Evolutionary conservation across 92 coral and sea anemone genomes (phyloP), one percentile per base, ranked within the genome.

Genomic region (Metridium senile): DNA sequence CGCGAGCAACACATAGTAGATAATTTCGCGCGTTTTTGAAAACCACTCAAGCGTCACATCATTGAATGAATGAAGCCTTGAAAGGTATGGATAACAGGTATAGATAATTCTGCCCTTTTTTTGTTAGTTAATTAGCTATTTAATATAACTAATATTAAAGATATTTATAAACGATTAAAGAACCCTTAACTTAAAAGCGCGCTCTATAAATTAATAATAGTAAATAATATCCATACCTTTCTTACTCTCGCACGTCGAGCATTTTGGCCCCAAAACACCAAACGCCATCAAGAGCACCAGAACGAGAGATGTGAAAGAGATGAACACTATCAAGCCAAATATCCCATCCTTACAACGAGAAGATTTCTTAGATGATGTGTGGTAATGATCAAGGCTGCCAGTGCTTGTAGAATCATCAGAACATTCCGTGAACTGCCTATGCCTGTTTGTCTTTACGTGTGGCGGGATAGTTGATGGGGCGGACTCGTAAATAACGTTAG

Each of bases 401-500:
- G 64, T 30, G 27, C 64, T 52, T 7, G 19, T 63, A 10, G 81
- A 29, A 16, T 33, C 76, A 23, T 78, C 83, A 31, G 83, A 78
- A 27, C 83, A 53, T 33, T 78, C 83, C 1, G 83, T 78, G 25
- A 66, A 29, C 49, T 78, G 83, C 8, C 83, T 21, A 0, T 66
- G 23, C 51, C 83, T 27, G 10, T 56, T 13, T n/a, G 30, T 49
- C 13, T 56, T 31, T 2, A 49, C 16, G 1, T 49, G 33, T 43
- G 58, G 46, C 21, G 58, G 61, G 4, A 61, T 30, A 1, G 74
- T 34, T 4, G 29, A 45, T 30, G 72, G 68, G 31, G 70, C 32
- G 33, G 74, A 35, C 29, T 78, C 58, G 68, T 78, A 78, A 26
- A 78, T 58, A 1, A 72, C 65, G 75, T 78, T 78, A 33, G 74